Base-by-base conservation (phyloP, 2,888 invertebrate genomes). In the Clistopyga incitator region DNA sequence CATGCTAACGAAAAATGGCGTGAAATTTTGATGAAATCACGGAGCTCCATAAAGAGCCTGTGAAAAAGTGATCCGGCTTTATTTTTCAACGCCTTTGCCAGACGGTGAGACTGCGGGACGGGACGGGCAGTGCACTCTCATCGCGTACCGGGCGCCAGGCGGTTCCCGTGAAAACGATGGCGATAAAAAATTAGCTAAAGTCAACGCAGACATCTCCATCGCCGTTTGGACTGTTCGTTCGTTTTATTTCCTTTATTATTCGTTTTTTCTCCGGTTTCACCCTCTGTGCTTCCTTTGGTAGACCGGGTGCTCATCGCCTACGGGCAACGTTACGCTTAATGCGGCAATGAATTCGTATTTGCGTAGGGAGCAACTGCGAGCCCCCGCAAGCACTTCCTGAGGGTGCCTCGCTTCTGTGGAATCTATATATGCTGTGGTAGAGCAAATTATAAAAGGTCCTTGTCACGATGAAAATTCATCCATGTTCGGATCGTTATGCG, bases 321-420 rank as follows among this genome's bases (percentile, higher is more conserved):
- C 71, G 85, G 79, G 80, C 85, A 88, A 61, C 87, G 84, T 86
- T 87, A 78, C 83, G 71, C 77, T 86, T 89, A 88, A 88, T 87
- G 88, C 84, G 85, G 85, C 88, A 89, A 89, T 89, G 88, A 89
- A 89, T 89, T 89, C 89, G 89, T 89, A 89, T 89, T 89, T 89
- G 88, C 87, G 85, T 86, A 85, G 85, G 85, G 83, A 81, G 86
- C 83, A 76, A 84, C 81, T 84, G 84, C 64, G 38, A 78, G 52
- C 68, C 68, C 68, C 34, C 23, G 50, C 34, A 38, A 20, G 64
- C 38, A 34, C 23, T 34, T n/a, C 11, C 20, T 15, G 38, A 64
- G 75, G 75, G 75, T 50, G 54, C 34, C 34, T 18, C 10, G 61
- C 15, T 65, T n/a, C n/a, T 6, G n/a, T 13, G 25, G 38, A n/a